phyloP scores from a whole-genome alignment of 2,888 invertebrate species.

The Dolichopus griseipennis region DNA sequence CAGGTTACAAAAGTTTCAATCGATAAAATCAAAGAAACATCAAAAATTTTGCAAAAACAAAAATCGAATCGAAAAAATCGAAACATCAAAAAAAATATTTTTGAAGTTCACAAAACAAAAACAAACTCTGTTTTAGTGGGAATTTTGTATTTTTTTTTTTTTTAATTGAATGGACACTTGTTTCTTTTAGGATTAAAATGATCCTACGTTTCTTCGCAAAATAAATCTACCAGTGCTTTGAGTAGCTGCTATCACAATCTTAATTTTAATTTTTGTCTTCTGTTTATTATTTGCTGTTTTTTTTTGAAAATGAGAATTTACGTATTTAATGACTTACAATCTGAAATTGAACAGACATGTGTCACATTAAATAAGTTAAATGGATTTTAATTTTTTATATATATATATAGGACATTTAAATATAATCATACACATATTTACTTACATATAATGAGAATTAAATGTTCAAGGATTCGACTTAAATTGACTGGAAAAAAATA shows the following conservation, averaged over 20 bases:
- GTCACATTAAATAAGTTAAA: neutral
- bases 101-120: too few relatives aligned
- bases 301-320: neutral
- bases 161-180: too few relatives aligned
- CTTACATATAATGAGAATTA: neutral
- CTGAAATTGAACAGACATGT: conserved; percentile 4
- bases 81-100: neutral
- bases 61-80: too few relatives aligned
- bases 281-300: neutral
- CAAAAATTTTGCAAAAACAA: too few relatives aligned
- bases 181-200: too few relatives aligned
- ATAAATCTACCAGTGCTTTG: too few relatives aligned
- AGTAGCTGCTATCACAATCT: too few relatives aligned
- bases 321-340: neutral
- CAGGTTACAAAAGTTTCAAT: neutral
- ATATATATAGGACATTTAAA: neutral
- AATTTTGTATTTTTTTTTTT: too few relatives aligned
- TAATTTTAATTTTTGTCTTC: neutral
- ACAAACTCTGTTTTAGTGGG: too few relatives aligned
- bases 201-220: too few relatives aligned
- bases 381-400: neutral
- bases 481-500: neutral
- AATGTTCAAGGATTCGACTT: neutral
- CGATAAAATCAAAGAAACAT: too few relatives aligned
- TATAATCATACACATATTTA: too few relatives aligned